Evolutionary conservation across 1,140 invertebrate species (phyloP).

Genomic region (Hylaeus volcanicus): DNA sequence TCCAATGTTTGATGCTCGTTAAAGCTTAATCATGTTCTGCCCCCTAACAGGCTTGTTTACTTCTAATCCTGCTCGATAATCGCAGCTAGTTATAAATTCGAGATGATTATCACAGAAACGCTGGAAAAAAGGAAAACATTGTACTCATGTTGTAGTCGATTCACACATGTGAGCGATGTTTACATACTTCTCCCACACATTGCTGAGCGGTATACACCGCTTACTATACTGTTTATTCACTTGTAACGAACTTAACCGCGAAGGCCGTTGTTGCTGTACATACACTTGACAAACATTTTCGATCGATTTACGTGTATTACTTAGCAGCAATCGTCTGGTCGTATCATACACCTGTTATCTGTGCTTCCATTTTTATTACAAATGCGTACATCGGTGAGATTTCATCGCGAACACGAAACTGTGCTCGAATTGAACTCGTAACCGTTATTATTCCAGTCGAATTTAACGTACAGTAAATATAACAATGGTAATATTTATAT

Average conservation of each 20-base stretch:
- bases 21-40: neutral
- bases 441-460: neutral
- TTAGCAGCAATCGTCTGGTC: conserved; percentile 32
- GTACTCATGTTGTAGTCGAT: neutral
- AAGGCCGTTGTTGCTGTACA: conserved; percentile 22
- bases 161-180: conserved; percentile 34
- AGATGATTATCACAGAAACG: conserved; percentile 10
- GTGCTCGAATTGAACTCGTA: neutral
- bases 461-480: neutral
- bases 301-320: conserved; percentile 33
- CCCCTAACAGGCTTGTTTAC: neutral
- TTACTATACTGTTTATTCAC: conserved; percentile 37
- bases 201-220: conserved; percentile 16
- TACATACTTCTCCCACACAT: conserved; percentile 38
- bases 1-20: neutral
- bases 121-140: neutral
- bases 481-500: too few relatives aligned
- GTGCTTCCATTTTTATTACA: neutral
- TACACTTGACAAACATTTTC: neutral
- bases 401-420: neutral
- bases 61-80: neutral
- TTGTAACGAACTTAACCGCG: conserved; percentile 6
- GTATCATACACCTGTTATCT: conserved; percentile 24
- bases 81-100: neutral
- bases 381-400: neutral